Conservation (phyloP, 1,140 invertebrate species). For the Amyelois transitella region DNA sequence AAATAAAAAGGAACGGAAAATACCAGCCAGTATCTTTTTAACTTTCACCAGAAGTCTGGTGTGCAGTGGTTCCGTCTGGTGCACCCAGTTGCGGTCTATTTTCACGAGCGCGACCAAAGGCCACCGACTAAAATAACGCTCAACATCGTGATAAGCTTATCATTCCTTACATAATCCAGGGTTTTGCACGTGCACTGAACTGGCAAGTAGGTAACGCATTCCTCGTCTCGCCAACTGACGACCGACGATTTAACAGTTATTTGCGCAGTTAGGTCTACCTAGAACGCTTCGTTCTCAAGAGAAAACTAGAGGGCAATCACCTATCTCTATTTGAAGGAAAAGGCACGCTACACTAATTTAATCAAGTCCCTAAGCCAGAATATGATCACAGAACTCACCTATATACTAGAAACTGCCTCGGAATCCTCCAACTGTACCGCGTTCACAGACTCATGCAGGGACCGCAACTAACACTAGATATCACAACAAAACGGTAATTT, state of each 20-base stretch:
- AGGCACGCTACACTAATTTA: neutral
- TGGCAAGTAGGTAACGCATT: constrained; percentile 7
- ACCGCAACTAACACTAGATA: constrained; percentile 57
- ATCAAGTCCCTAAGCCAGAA: neutral
- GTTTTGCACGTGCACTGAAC: constrained; percentile 20
- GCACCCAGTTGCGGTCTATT: constrained; percentile 1
- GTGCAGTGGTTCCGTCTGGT: constrained; percentile 23
- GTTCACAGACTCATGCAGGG: constrained; percentile 56
- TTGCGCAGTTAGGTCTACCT: constrained; percentile 45
- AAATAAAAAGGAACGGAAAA: neutral
- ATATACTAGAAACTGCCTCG: constrained; percentile 46
- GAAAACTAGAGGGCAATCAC: constrained; percentile 21
- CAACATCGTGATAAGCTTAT: constrained; percentile 24
- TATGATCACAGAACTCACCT: constrained; percentile 43
- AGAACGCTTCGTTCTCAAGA: constrained; percentile 7
- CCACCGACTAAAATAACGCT: constrained; percentile 28
- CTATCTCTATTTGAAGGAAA: neutral
- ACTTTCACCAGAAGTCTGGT: neutral
- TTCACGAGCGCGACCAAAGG: constrained; percentile 18
- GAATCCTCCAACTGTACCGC: constrained; percentile 48
- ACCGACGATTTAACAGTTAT: constrained; percentile 12
- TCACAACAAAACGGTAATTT: constrained; percentile 56
- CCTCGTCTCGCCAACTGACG: neutral
- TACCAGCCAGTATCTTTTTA: neutral
- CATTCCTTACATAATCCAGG: constrained; percentile 27